Base-by-base conservation (phyloP, 2,888 invertebrate genomes). In the Drymonia ruficornis region DNA sequence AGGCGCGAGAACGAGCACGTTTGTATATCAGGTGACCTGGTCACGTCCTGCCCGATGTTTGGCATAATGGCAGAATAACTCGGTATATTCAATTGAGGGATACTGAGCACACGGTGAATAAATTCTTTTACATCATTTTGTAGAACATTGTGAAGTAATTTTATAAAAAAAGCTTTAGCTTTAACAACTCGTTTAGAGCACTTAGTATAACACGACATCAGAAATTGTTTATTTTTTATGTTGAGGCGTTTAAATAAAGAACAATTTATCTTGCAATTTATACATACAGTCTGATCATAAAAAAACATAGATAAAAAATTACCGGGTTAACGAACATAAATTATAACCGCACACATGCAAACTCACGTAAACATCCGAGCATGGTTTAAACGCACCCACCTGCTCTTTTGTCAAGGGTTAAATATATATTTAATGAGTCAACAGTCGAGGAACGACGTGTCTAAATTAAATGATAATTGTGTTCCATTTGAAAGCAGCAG, bases 401-500 rank as follows among this genome's bases (percentile, higher is more conserved):
- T n/a, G 31, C 43, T 40, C 42, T 34, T 63, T 52, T 60, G 53
- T 60, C 38, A 58, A 51, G 53, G 53, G 53, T 64, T 65, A 66
- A 70, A 71, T 65, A 65, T 64, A 62, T 63, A 63, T 62, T 61
- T 65, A 69, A 65, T 59, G 65, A 68, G 64, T 70, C 54, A 63
- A 70, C 65, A 65, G 67, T 65, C 65, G 63, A 65, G 61, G 23
- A 65, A 67, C 65, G 57, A 56, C 62, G 65, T 64, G 69, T 74
- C 70, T 73, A 74, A 79, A 80, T 80, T 75, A 78, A 78, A 81
- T 76, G 76, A 76, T 72, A 76, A 76, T 79, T 75, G 74, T 66
- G 64, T 65, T 69, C 63, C 73, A 68, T 75, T 67, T 64, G 61
- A 70, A 63, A 61, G 63, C 70, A 70, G 67, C 69, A 72, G 74